Conservation (phyloP, 2,113 vertebrate genomes). For the Butorides virescens region DNA sequence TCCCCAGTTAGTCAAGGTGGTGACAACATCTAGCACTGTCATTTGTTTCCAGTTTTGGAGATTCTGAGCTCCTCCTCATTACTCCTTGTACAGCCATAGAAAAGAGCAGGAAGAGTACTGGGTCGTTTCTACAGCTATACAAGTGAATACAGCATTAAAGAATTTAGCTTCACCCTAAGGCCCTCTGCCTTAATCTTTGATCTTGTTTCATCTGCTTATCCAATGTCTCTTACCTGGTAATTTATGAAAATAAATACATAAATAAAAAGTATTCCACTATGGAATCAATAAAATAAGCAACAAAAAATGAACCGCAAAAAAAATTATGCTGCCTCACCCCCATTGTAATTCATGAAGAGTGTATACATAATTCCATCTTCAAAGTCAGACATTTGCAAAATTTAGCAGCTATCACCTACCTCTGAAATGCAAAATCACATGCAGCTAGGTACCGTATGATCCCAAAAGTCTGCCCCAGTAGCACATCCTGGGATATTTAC, state of each 20-base stretch:
- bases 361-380: conserved; percentile 44
- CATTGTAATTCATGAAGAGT: conserved; percentile 20
- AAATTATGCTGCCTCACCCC: not conserved
- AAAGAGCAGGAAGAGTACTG: not conserved
- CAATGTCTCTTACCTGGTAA: conserved; percentile 39
- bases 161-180: conserved; percentile 40
- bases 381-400: conserved; percentile 41
- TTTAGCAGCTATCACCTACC: conserved; percentile 3
- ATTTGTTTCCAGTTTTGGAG: not conserved
- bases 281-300: conserved; percentile 57
- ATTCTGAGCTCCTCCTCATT: not conserved
- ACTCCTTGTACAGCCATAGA: not conserved
- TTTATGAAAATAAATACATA: conserved; percentile 55
- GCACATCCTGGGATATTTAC: not conserved
- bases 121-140: conserved; percentile 8
- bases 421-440: conserved; percentile 31
- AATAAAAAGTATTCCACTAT: conserved; percentile 23
- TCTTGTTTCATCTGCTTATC: conserved; percentile 55
- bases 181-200: conserved; percentile 34
- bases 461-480: not conserved
- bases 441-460: not conserved
- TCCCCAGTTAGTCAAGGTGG: not conserved
- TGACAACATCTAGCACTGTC: not conserved
- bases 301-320: conserved; percentile 44
- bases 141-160: conserved; percentile 35